These are phyloP conservation scores for Catharus minimus DNA, from an alignment of 2,113 vertebrate species.

Conservation along the genomic window DNA sequence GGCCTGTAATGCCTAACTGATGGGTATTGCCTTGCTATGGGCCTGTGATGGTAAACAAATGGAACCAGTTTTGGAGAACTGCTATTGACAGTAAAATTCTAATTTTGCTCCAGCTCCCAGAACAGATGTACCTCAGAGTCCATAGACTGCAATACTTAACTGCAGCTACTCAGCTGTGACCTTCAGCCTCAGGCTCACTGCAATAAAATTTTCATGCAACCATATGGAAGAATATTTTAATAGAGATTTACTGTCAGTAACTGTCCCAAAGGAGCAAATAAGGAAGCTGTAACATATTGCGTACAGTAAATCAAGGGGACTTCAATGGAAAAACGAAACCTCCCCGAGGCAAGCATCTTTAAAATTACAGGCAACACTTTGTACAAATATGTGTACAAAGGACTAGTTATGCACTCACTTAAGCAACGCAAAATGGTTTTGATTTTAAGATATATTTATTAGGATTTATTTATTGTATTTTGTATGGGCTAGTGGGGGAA, in stretches of 20 bases:
- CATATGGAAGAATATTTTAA: slow-evolving; percentile 99
- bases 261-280: slow-evolving; percentile 90
- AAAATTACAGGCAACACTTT: slow-evolving; percentile 89
- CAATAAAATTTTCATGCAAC: slow-evolving; percentile 98
- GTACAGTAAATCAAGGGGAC: slow-evolving; percentile 90
- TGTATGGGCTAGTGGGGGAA: slow-evolving; percentile 18
- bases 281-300: slow-evolving; percentile 93
- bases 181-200: slow-evolving; percentile 91
- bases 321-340: slow-evolving; percentile 83
- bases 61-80: slow-evolving; percentile 79
- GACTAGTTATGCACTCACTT: slow-evolving; percentile 79
- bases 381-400: slow-evolving; percentile 90
- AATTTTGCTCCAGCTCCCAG: slow-evolving; percentile 85
- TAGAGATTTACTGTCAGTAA: slow-evolving; percentile 96
- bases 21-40: slow-evolving; percentile 19
- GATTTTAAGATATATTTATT: slow-evolving; percentile 80
- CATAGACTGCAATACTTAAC: slow-evolving; percentile 87
- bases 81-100: slow-evolving; percentile 87
- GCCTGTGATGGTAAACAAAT: slow-evolving; percentile 74
- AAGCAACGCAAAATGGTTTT: slow-evolving; percentile 77
- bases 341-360: slow-evolving; percentile 85
- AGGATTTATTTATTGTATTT: slow-evolving; percentile 76
- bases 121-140: slow-evolving; percentile 88
- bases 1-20: slow-evolving; percentile 2
- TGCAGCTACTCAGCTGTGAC: slow-evolving; percentile 89